phyloP scores from a whole-genome alignment of 2,113 vertebrate species.

The Hipposideros armiger region DNA sequence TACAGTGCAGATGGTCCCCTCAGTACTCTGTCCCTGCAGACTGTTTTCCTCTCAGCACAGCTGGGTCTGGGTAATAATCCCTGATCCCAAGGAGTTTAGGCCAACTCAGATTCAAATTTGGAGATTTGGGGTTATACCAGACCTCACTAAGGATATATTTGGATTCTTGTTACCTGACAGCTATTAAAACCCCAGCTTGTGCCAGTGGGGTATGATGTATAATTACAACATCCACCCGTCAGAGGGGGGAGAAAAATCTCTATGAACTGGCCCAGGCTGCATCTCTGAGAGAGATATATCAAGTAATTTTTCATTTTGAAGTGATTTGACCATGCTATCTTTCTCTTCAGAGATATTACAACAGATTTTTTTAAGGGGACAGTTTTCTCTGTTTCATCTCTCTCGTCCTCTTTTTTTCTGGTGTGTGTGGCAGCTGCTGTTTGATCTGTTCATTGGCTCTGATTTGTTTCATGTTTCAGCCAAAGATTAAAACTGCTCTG shows the following conservation, averaged over 20 bases:
- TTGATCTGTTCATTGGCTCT: constrained; percentile 90
- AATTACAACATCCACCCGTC: neutral
- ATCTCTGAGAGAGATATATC: neutral
- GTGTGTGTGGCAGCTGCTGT: constrained; percentile 87
- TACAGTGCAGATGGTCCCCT: no score
- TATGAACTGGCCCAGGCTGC: neutral
- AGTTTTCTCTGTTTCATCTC: constrained; percentile 83
- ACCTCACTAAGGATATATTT: neutral
- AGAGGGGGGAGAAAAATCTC: neutral
- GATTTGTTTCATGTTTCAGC: constrained; percentile 91
- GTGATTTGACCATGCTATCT: constrained; percentile 7
- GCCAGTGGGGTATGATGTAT: neutral
- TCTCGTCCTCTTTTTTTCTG: constrained; percentile 70
- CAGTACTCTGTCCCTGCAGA: neutral
- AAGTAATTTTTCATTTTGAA: constrained; percentile 54
- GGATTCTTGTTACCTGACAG: neutral
- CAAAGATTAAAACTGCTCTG: constrained; percentile 90
- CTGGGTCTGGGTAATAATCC: neutral
- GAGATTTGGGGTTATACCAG: neutral
- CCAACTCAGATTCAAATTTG: neutral
- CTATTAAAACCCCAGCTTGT: neutral
- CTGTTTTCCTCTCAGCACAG: neutral
- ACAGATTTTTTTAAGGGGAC: constrained; percentile 68
- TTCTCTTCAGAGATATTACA: constrained; percentile 64
- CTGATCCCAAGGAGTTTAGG: neutral